Evolutionary conservation across 2,113 vertebrate genomes (phyloP), one percentile per base, ranked within the genome.

Genomic region (Vimba vimba): DNA sequence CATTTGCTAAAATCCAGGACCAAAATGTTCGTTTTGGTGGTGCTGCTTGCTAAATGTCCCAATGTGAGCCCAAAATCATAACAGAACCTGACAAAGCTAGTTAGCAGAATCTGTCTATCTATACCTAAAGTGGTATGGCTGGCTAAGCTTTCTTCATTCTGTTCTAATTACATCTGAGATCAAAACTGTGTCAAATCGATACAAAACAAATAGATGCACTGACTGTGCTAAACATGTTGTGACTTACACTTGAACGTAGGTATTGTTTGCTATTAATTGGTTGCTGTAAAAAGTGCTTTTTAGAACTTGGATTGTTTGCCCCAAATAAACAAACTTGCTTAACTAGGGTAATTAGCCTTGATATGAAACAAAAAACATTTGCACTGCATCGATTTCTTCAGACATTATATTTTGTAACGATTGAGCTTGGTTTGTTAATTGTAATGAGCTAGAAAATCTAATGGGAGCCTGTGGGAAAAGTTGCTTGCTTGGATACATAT

Each of bases 381-480:
- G 64, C 80, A 30, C 45, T 68, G 62, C 60, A 52, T 82, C 69
- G 10, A 82, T 33, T 71, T 25, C 47, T 71, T 30, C 39, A 62
- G 57, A 36, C 30, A 52, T 82, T 82, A 68, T 45, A 21, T 47
- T 68, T 39, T 68, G 43, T 82, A 82, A 82, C 52, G 45, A 68
- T 68, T 57, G 45, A 62, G 57, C 43, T 68, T 82, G 79, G 43
- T 82, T 47, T 82, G n/a, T 19, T 82, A 82, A 78, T 57, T 59
- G 52, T 59, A 59, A 82, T 52, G 60, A 50, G 62, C 79, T 36
- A 0, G 1, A 57, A 57, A 55, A 71, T 82, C 30, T 36, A 83
- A 83, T 71, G 6, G 64, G 36, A 47, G 6, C 43, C 60, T 50
- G 79, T 66, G 79, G 60, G 60, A 68, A 62, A 81, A 50, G 23